Evolutionary conservation across 2,888 invertebrate species (phyloP), one percentile per base, ranked within the genome.

Genomic region (Conus canariensis): DNA sequence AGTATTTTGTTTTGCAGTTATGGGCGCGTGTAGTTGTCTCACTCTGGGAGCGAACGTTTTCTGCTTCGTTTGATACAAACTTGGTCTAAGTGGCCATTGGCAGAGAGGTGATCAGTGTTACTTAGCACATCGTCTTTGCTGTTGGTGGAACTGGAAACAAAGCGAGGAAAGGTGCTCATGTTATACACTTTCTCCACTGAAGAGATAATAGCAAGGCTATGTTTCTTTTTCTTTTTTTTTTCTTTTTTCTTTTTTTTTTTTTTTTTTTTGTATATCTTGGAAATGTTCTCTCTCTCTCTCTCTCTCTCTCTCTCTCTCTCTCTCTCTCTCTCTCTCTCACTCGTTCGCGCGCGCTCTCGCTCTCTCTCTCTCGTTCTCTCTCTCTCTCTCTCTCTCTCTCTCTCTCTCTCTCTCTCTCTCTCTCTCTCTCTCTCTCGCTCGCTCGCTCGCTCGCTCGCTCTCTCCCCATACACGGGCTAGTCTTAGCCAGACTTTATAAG

Each of bases 191-290:
- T 64, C 64, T 64, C 64, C 45, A 45, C 45, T 45, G 45, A 45
- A 45, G 45, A 45, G 45, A 45, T 45, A 3, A 45, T 64, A 4
- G 64, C 64, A 10, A 14, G 16, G 64, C 64, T 64, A 10, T 7
- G 14, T 58, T 19, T 74, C 14, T 64, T 16, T 1, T 64, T 64
- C 4, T 64, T 16, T 64, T 3, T 1, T 3, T n/a, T 70, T 30
- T 77, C 25, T 96, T 93, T 93, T 97, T 85, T 97, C 60, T 64
- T 16, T 64, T 16, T 64, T 3, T 1, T 3, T n/a, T 70, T 30
- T 77, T 56, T 96, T 93, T 93, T 97, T 85, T 97, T 97, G 16
- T 77, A 9, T 77, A 16, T 77, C 74, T 77, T 22, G 45, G 45
- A 45, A 45, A 45, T 45, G 10, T n/a, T 77, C 74, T 77, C 74